Evolutionary conservation across 2,113 vertebrate species (phyloP).

Genomic region (Anthoscopus minutus): DNA sequence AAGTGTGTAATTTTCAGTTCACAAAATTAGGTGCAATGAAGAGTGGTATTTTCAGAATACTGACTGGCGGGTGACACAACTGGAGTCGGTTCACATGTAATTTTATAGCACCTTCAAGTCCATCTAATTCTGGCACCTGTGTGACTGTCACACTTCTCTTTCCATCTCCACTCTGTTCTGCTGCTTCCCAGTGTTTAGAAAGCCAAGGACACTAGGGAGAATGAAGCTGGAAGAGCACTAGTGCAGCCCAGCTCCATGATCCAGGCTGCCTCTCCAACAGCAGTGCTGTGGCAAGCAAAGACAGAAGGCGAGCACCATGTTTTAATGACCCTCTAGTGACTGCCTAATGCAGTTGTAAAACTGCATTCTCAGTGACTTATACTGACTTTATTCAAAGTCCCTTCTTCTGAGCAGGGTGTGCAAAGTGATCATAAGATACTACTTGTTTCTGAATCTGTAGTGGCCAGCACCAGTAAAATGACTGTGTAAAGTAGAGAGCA

Average conservation of each 20-base stretch:
- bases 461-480: neutral
- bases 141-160: neutral
- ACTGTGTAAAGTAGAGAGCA: neutral
- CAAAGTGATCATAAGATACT: neutral
- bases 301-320: rapidly evolving
- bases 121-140: neutral
- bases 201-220: neutral
- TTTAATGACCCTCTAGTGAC: neutral
- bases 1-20: neutral
- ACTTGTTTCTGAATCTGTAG: neutral
- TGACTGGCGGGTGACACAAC: neutral
- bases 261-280: too few relatives aligned
- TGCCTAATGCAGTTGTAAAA: neutral
- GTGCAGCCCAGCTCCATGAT: rapidly evolving
- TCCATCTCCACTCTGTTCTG: neutral
- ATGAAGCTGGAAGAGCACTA: neutral
- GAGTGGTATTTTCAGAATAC: neutral
- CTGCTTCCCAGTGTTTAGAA: neutral
- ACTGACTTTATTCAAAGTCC: neutral
- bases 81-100: neutral
- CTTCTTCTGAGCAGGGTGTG: neutral
- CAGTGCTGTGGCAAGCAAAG: neutral
- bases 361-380: neutral
- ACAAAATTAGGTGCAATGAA: neutral
- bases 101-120: neutral